Percentiles rank a stretch among this genome's conserved stretches.
Evolutionary conservation across 2,888 invertebrate species (phyloP).

Genomic region (Phania funesta): DNA sequence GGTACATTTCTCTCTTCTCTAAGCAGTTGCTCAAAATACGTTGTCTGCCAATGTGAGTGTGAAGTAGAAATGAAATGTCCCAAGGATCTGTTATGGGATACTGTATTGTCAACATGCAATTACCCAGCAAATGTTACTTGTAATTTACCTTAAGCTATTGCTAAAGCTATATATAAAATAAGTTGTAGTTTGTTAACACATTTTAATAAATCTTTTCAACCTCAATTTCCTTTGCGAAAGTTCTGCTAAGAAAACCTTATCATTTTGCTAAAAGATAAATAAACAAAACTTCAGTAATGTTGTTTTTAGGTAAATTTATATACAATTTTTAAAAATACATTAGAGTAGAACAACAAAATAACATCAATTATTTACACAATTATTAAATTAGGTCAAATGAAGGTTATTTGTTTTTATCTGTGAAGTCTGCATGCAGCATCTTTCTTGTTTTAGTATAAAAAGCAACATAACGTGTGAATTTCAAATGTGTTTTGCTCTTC

Average conservation of each 20-base stretch:
- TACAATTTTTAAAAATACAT: not conserved
- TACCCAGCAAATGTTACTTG: conserved; percentile 26
- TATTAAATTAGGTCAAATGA: conserved; percentile 47
- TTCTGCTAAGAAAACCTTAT: not conserved
- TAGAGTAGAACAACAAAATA: conserved; percentile 31
- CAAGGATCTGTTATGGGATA: conserved; percentile 29
- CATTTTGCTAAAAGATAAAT: not conserved
- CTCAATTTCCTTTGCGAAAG: no score
- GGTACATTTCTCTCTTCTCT: conserved; percentile 37
- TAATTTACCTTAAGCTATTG: not conserved
- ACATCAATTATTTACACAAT: conserved; percentile 45
- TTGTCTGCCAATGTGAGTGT: conserved; percentile 51
- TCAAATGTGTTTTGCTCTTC: not conserved
- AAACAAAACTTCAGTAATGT: no score
- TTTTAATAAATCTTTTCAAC: not conserved
- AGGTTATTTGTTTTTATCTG: not conserved
- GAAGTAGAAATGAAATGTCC: conserved; percentile 53
- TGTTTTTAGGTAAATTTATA: not conserved
- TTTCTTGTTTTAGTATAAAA: conserved; percentile 12
- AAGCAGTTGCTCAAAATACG: conserved; percentile 37
- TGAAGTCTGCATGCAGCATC: conserved; percentile 25
- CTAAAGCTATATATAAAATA: not conserved
- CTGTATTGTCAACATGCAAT: conserved; percentile 5
- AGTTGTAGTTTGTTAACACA: not conserved
- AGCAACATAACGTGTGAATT: conserved; percentile 14